Evolutionary conservation across 2,888 invertebrate genomes (phyloP).

Genomic region (Sipha maydis): DNA sequence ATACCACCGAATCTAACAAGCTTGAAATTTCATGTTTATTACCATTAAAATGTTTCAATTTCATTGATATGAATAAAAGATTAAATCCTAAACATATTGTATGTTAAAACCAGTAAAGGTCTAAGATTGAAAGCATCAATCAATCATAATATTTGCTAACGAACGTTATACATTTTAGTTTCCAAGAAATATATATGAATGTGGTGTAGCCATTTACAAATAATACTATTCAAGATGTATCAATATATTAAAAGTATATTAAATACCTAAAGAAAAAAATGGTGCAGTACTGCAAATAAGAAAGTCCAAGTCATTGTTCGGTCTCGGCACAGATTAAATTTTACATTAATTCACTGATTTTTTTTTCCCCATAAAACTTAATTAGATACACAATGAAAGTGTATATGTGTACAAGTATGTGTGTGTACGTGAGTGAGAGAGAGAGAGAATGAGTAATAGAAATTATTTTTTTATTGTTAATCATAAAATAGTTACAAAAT

Average conservation of each 20-base stretch:
- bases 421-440: neutral
- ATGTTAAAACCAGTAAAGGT: no score
- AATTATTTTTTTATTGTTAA: neutral
- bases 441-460: conserved; percentile 23
- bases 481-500: neutral
- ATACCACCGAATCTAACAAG: no score
- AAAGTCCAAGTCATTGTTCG: conserved; percentile 11
- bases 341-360: neutral
- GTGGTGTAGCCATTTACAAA: no score
- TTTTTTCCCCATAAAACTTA: neutral
- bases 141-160: no score
- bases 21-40: no score
- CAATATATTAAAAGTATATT: neutral
- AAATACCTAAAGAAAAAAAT: neutral
- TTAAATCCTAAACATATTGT: no score
- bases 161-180: neutral
- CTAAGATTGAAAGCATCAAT: no score
- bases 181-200: neutral
- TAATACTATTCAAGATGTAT: neutral
- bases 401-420: neutral
- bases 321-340: neutral
- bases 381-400: conserved; percentile 35
- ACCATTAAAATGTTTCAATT: no score
- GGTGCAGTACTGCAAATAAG: neutral
- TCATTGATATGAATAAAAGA: no score